Conservation (phyloP, 1,140 invertebrate genomes). For the Mylabris phalerata region DNA sequence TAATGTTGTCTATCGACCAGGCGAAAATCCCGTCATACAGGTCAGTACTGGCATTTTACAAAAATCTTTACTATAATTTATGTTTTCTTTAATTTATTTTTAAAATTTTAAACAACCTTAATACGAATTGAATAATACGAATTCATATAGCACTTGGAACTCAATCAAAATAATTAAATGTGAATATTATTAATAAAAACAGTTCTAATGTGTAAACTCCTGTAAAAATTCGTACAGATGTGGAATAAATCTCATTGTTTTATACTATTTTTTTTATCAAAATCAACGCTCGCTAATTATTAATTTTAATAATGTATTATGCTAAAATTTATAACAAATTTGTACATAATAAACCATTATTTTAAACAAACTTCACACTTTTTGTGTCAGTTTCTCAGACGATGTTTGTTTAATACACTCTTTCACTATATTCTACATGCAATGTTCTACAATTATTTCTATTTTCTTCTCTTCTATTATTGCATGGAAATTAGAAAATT, state of each 20-base stretch:
- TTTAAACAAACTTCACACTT: conserved; percentile 19
- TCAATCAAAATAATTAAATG: too few relatives aligned
- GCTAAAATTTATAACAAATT: neutral
- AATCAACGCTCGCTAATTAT: neutral
- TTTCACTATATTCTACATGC: conserved; percentile 15
- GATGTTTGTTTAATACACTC: conserved; percentile 24
- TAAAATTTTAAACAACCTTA: conserved; percentile 4
- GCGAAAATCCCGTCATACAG: conserved; percentile 85
- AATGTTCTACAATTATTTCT: conserved; percentile 16
- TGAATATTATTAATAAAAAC: too few relatives aligned
- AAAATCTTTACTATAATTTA: neutral
- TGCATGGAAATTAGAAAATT: conserved; percentile 19
- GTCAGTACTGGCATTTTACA: conserved; percentile 46
- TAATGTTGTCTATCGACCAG: conserved; percentile 81
- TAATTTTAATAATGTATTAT: neutral
- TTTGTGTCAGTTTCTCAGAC: conserved; percentile 28
- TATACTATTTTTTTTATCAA: neutral
- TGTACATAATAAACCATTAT: neutral
- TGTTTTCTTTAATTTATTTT: too few relatives aligned
- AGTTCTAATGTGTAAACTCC: too few relatives aligned
- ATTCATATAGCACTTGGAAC: too few relatives aligned
- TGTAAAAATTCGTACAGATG: conserved; percentile 3
- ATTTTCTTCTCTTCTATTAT: conserved; percentile 26
- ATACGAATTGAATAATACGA: neutral
- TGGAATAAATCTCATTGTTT: conserved; percentile 16